Percentiles rank a stretch among this genome's conserved stretches.
phyloP scores from a whole-genome alignment of 2,113 vertebrate genomes.

The Elephas maximus region DNA sequence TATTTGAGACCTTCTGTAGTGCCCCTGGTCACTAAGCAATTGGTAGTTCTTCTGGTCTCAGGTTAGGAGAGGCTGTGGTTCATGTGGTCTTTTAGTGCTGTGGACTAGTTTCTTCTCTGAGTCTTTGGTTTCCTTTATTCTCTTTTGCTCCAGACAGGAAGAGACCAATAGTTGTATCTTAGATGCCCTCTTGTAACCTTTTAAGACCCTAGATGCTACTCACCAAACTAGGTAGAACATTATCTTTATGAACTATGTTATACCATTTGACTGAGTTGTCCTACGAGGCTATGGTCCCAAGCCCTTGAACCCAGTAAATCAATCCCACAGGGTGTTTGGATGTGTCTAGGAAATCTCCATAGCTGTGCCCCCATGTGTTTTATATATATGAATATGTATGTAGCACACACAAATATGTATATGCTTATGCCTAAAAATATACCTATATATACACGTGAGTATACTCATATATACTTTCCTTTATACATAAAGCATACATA shows the following conservation, averaged over 20 bases:
- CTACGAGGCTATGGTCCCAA: background rate
- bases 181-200: background rate
- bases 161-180: background rate
- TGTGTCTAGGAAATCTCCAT: background rate
- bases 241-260: background rate
- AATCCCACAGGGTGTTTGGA: background rate
- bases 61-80: background rate
- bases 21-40: background rate
- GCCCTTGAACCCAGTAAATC: background rate
- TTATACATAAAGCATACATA: too few species aligned
- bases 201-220: background rate
- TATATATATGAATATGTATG: too few species aligned
- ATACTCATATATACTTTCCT: too few species aligned
- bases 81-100: too few species aligned
- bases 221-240: background rate
- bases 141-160: background rate
- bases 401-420: too few species aligned
- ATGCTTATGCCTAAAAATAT: background rate
- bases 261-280: background rate
- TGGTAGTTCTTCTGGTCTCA: background rate
- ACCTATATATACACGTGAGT: background rate
- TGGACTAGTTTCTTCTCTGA: background rate
- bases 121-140: background rate
- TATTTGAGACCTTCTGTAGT: background rate
- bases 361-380: background rate